Percentiles rank a stretch among this genome's conserved stretches.
phyloP scores from a whole-genome alignment of 2,888 invertebrate genomes.

The Lasioglossum figueresi region DNA sequence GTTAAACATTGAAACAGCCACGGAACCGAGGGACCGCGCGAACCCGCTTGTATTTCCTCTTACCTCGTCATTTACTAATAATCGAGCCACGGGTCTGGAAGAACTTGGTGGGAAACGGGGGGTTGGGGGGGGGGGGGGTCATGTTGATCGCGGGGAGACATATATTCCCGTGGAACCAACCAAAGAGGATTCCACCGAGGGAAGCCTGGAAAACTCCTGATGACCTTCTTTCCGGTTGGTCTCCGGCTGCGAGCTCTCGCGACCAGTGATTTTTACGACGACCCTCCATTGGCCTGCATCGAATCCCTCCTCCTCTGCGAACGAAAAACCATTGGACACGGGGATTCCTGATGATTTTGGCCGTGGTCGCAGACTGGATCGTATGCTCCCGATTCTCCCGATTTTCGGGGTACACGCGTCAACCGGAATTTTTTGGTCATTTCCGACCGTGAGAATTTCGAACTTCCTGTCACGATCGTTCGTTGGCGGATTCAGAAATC shows the following conservation, averaged over 20 bases:
- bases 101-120: no score
- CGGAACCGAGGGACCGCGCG: background rate
- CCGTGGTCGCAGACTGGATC: background rate
- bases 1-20: conserved; percentile 4
- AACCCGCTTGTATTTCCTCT: background rate
- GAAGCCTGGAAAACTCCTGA: conserved; percentile 49
- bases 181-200: conserved; percentile 7
- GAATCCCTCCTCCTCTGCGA: background rate
- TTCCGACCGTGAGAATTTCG: background rate
- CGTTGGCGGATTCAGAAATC: background rate
- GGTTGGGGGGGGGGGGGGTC: background rate
- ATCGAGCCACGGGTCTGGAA: background rate
- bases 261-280: conserved; percentile 55
- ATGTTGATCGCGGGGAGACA: background rate
- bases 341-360: background rate
- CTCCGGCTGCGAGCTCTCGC: conserved; percentile 48
- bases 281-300: conserved; percentile 38
- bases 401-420: conserved; percentile 9
- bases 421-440: background rate
- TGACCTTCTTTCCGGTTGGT: conserved; percentile 53
- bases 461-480: background rate
- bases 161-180: conserved; percentile 1
- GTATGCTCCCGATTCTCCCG: background rate
- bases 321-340: conserved; percentile 15
- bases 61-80: conserved; percentile 11